These are phyloP conservation scores for Mayetiola destructor DNA, from an alignment of 2,888 invertebrate species.

Conservation along the genomic window DNA sequence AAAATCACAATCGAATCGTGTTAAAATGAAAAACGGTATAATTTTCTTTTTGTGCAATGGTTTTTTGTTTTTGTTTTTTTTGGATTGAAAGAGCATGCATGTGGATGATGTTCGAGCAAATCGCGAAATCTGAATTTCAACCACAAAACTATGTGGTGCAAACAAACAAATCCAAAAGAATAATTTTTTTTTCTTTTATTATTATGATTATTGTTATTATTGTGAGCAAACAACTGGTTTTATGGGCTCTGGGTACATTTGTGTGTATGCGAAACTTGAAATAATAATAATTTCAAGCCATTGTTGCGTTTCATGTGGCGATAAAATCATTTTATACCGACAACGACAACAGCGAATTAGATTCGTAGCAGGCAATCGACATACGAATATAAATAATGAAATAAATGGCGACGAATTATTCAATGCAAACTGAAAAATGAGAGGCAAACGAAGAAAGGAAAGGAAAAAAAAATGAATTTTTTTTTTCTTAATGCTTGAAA, in stretches of 20 bases:
- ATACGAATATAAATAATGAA: neutral
- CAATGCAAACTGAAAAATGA: neutral
- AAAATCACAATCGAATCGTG: too few relatives aligned
- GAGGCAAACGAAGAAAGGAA: neutral
- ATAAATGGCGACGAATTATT: neutral
- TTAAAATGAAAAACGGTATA: too few relatives aligned
- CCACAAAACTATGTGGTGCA: neutral
- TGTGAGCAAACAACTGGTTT: neutral
- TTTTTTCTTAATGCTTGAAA: neutral
- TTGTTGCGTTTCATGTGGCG: slow-evolving; percentile 4
- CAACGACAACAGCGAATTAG: neutral
- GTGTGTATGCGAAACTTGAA: neutral
- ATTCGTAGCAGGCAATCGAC: neutral
- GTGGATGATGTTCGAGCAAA: too few relatives aligned
- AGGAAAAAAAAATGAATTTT: neutral
- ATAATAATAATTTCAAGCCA: neutral
- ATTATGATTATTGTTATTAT: neutral
- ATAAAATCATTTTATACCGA: neutral
- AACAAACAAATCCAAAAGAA: neutral
- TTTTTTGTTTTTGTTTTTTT: too few relatives aligned
- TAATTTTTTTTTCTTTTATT: neutral
- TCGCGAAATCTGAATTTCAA: neutral
- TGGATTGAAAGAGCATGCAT: too few relatives aligned
- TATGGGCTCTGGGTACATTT: neutral
- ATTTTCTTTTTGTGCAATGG: too few relatives aligned